Conservation (phyloP, 2,797 vertebrate genomes). For the Myotis findleyi region DNA sequence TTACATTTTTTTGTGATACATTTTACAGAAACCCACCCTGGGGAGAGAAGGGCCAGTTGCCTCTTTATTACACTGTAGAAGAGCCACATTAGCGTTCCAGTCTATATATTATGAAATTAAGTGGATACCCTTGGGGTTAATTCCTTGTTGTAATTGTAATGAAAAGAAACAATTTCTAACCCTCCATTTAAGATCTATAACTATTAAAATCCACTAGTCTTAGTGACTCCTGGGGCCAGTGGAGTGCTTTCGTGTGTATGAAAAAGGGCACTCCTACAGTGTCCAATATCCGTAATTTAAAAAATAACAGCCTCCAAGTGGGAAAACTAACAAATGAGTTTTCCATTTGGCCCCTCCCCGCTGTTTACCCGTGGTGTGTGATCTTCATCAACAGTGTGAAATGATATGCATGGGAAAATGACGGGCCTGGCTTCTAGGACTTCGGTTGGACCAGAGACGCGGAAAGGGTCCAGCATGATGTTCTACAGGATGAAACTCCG, state of each 20-base stretch:
- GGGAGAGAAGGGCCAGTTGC: constrained; percentile 89
- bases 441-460: constrained; percentile 33
- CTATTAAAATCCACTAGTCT: constrained; percentile 90
- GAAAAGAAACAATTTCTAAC: constrained; percentile 91
- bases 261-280: constrained; percentile 87
- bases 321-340: constrained; percentile 88
- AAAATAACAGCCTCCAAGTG: constrained; percentile 87
- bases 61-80: constrained; percentile 89
- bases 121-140: constrained; percentile 91
- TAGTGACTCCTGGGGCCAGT: constrained; percentile 87
- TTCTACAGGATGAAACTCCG: constrained; percentile 44
- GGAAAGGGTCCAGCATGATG: constrained; percentile 42
- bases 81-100: constrained; percentile 89
- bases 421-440: constrained; percentile 68
- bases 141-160: constrained; percentile 91
- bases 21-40: constrained; percentile 87
- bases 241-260: constrained; percentile 85
- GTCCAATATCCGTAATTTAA: constrained; percentile 89
- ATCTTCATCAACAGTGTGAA: constrained; percentile 81
- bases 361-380: constrained; percentile 83
- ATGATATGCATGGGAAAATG: constrained; percentile 81
- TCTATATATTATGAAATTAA: constrained; percentile 93
- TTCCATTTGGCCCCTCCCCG: constrained; percentile 86
- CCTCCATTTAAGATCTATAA: constrained; percentile 90
- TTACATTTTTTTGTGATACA: constrained; percentile 81